phyloP scores from a whole-genome alignment of 2,888 invertebrate species.

The Latheticus oryzae region DNA sequence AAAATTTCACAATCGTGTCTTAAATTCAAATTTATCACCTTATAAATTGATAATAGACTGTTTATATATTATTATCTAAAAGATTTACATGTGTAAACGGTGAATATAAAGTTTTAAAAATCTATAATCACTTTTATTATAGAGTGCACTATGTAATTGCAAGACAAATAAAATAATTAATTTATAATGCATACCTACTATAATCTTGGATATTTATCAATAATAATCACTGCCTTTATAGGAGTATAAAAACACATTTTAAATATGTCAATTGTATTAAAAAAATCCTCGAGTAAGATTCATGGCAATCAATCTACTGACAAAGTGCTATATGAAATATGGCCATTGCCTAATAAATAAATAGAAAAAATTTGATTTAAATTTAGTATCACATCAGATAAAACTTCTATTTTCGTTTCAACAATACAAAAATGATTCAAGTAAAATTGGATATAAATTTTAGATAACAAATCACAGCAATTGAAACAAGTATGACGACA shows the following conservation, averaged over 20 bases:
- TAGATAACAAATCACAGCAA: slow-evolving; percentile 20
- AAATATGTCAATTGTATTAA: too few relatives aligned
- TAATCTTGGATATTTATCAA: not conserved
- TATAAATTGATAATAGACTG: slow-evolving; percentile 32
- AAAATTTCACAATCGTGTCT: slow-evolving; percentile 31
- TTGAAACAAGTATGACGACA: slow-evolving; percentile 4
- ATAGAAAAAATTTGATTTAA: slow-evolving; percentile 34
- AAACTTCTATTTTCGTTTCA: slow-evolving; percentile 26
- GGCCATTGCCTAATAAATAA: slow-evolving; percentile 27
- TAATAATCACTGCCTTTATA: slow-evolving; percentile 1
- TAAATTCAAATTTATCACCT: slow-evolving; percentile 34
- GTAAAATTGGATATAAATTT: slow-evolving; percentile 13
- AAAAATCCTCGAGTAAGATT: slow-evolving; percentile 16
- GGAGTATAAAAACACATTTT: too few relatives aligned
- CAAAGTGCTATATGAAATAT: too few relatives aligned
- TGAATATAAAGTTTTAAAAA: too few relatives aligned
- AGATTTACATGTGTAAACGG: slow-evolving; percentile 30
- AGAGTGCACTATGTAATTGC: slow-evolving; percentile 3
- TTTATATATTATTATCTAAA: slow-evolving; percentile 29
- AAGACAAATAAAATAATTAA: slow-evolving; percentile 15
- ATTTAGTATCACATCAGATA: slow-evolving; percentile 36
- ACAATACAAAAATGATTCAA: slow-evolving; percentile 14
- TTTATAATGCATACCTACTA: slow-evolving; percentile 1
- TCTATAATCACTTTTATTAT: slow-evolving; percentile 12
- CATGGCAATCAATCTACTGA: slow-evolving; percentile 26